phyloP scores from a whole-genome alignment of 2,888 invertebrate genomes.

The Lasioglossum figueresi region DNA sequence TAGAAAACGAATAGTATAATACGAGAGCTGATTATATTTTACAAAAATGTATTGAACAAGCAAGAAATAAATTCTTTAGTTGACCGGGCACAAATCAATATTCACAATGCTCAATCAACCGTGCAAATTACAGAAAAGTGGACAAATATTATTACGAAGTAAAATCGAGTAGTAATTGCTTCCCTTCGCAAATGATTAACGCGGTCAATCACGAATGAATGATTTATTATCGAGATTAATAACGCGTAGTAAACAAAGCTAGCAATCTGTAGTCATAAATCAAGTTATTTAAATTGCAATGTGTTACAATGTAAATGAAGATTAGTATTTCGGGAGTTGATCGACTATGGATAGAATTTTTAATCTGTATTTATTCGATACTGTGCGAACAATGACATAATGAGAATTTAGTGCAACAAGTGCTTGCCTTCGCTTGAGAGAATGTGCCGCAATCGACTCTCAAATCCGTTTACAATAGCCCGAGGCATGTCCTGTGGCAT shows the following conservation, averaged over 20 bases:
- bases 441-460: slow-evolving; percentile 1
- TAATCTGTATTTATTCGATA: background rate
- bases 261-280: background rate
- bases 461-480: slow-evolving; percentile 6
- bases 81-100: background rate
- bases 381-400: background rate
- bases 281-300: background rate
- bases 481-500: background rate
- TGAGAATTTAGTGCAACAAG: slow-evolving; percentile 4
- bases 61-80: background rate
- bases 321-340: background rate
- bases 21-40: too few relatives aligned
- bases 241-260: background rate
- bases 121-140: background rate
- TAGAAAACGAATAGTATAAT: too few relatives aligned
- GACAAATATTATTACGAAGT: background rate
- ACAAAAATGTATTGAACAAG: background rate
- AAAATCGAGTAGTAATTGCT: background rate
- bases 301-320: background rate
- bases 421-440: background rate
- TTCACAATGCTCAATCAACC: background rate
- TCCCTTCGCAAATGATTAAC: background rate
- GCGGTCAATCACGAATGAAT: background rate
- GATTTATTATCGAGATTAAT: background rate
- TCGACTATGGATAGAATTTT: background rate